These are phyloP conservation scores for Drosophila truncata DNA, from an alignment of 1,140 invertebrate species.

Conservation along the genomic window DNA sequence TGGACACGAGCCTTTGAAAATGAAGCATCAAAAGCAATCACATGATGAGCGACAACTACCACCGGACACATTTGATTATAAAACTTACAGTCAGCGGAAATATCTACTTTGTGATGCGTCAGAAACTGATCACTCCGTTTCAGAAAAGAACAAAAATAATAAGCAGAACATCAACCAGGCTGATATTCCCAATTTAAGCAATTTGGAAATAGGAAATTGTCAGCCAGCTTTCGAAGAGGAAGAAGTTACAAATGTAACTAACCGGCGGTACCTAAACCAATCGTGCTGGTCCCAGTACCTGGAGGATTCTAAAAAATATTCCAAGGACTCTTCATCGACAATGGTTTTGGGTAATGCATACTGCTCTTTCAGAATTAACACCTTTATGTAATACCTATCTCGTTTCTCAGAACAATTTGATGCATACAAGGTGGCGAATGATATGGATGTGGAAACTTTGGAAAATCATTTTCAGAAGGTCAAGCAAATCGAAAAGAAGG, in stretches of 20 bases:
- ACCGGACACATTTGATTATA: slow-evolving; percentile 47
- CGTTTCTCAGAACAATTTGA: slow-evolving; percentile 36
- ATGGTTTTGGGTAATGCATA: slow-evolving; percentile 29
- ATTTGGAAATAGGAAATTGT: slow-evolving; percentile 18
- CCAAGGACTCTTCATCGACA: slow-evolving; percentile 16
- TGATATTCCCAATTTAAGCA: slow-evolving; percentile 30
- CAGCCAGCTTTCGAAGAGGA: slow-evolving; percentile 4
- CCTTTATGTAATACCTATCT: not conserved
- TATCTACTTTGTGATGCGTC: slow-evolving; percentile 13
- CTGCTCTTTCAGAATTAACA: not conserved
- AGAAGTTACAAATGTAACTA: not conserved
- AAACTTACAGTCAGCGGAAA: slow-evolving; percentile 36
- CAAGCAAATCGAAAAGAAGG: slow-evolving; percentile 43
- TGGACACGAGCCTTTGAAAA: slow-evolving; percentile 17
- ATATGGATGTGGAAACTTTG: slow-evolving; percentile 41
- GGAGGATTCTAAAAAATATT: slow-evolving; percentile 24
- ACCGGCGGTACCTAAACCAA: slow-evolving; percentile 21
- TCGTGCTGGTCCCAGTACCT: slow-evolving; percentile 38
- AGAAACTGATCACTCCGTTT: slow-evolving; percentile 12
- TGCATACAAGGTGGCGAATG: slow-evolving; percentile 41
- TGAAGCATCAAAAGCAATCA: slow-evolving; percentile 27
- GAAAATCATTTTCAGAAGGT: slow-evolving; percentile 40
- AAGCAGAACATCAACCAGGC: slow-evolving; percentile 5
- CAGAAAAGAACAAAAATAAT: slow-evolving; percentile 27
- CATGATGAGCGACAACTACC: slow-evolving; percentile 42